phyloP scores from a whole-genome alignment of 1,140 invertebrate genomes.

The Monochamus saltuarius region DNA sequence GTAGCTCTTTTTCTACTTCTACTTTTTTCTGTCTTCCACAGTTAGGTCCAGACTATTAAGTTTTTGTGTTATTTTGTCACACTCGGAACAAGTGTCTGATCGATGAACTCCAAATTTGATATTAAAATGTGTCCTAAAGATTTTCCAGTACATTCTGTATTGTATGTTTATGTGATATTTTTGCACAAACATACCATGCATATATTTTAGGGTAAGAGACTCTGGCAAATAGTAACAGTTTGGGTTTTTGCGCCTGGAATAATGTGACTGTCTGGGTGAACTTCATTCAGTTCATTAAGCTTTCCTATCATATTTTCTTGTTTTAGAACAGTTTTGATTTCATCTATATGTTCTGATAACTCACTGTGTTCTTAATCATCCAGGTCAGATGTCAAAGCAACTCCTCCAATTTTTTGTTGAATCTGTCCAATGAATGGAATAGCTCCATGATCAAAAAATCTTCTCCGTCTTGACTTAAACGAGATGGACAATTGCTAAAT shows the following conservation, averaged over 20 bases:
- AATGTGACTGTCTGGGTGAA: conserved; percentile 21
- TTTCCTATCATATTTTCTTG: no score
- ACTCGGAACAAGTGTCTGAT: conserved; percentile 22
- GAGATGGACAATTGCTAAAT: no score
- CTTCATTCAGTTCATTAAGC: no score
- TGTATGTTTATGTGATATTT: conserved; percentile 15
- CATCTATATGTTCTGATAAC: no score
- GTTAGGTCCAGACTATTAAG: conserved; percentile 6
- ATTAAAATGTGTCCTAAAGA: conserved; percentile 24
- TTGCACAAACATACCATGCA: conserved; percentile 18
- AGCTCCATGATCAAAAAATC: no score
- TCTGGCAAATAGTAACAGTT: conserved; percentile 19
- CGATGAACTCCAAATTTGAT: conserved; percentile 25
- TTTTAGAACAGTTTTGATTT: no score
- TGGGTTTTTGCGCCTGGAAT: conserved; percentile 23
- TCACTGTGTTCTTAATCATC: no score
- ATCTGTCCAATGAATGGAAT: no score
- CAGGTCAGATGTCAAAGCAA: no score
- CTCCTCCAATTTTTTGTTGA: no score
- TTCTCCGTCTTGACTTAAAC: no score
- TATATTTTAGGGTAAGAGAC: conserved; percentile 22
- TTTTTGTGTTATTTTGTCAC: conserved; percentile 20
- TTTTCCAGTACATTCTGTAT: conserved; percentile 21
- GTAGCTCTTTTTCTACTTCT: conserved; percentile 16
- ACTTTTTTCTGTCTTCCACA: conserved; percentile 9